Evolutionary conservation across 1,140 invertebrate species (phyloP).

Genomic region (Druon quercuslanigerum): DNA sequence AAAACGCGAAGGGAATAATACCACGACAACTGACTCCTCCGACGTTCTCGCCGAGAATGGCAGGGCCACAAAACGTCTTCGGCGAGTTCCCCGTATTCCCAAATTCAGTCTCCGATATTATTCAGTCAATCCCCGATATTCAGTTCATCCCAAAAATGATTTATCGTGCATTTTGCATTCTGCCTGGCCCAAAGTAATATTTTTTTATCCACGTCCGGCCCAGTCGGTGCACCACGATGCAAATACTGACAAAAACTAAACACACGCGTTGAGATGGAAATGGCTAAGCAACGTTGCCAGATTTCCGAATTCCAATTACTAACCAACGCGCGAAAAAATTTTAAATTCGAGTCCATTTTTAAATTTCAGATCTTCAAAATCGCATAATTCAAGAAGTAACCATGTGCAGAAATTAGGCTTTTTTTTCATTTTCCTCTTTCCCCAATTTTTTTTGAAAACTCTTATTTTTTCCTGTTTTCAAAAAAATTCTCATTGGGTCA

Average conservation of each 20-base stretch:
- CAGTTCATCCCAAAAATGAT: no score
- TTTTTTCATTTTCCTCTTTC: no score
- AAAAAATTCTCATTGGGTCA: no score
- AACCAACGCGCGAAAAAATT: not conserved
- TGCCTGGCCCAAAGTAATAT: not conserved
- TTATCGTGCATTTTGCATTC: no score
- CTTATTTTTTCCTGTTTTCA: no score
- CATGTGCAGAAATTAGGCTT: no score
- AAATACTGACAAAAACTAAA: constrained; percentile 16
- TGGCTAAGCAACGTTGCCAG: constrained; percentile 11
- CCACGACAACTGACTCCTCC: not conserved
- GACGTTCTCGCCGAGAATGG: constrained; percentile 11
- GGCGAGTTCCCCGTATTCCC: not conserved
- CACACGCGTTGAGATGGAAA: constrained; percentile 1
- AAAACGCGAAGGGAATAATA: constrained; percentile 18
- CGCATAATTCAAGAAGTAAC: no score
- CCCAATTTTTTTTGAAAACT: no score
- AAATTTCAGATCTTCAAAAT: not conserved
- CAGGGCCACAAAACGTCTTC: not conserved
- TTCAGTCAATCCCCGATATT: no score
- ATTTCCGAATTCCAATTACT: not conserved
- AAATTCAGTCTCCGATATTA: not conserved
- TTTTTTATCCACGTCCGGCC: constrained; percentile 2
- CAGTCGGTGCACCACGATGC: constrained; percentile 19
- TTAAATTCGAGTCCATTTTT: constrained; percentile 7